phyloP scores from a whole-genome alignment of 2,113 vertebrate species.

The Ornithorhynchus anatinus region DNA sequence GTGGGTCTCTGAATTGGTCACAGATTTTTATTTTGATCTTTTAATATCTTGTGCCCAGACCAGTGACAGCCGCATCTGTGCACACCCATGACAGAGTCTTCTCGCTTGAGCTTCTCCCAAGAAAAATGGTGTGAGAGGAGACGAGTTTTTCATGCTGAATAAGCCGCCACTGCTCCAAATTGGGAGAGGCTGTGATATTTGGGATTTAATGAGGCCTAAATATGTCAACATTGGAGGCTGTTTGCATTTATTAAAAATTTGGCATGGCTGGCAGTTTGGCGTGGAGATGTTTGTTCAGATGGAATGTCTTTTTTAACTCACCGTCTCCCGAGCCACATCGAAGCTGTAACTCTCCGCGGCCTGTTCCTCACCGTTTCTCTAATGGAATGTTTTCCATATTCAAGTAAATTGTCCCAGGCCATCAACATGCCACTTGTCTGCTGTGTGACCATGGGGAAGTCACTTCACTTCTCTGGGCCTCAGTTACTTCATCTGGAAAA shows the following conservation, averaged over 20 bases:
- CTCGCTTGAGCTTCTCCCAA: neutral
- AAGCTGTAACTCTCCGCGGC: neutral
- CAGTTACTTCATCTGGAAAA: no score
- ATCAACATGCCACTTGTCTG: no score
- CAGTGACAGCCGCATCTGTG: neutral
- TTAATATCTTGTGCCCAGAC: neutral
- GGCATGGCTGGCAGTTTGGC: neutral
- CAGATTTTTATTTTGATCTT: neutral
- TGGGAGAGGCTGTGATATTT: neutral
- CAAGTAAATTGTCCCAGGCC: no score
- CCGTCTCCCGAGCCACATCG: neutral
- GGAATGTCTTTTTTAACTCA: neutral
- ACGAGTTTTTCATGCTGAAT: neutral
- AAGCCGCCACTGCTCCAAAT: neutral
- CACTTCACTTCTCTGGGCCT: no score
- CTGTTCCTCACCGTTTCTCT: no score
- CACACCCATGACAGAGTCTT: accelerated
- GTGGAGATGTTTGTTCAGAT: neutral
- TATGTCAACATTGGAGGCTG: neutral
- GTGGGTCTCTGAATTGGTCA: no score
- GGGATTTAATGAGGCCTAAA: conserved; percentile 21
- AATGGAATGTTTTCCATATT: no score
- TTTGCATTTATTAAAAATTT: conserved; percentile 12
- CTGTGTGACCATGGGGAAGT: no score
- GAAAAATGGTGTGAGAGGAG: neutral